phyloP scores from a whole-genome alignment of 2,888 invertebrate genomes.

The Sesia apiformis region DNA sequence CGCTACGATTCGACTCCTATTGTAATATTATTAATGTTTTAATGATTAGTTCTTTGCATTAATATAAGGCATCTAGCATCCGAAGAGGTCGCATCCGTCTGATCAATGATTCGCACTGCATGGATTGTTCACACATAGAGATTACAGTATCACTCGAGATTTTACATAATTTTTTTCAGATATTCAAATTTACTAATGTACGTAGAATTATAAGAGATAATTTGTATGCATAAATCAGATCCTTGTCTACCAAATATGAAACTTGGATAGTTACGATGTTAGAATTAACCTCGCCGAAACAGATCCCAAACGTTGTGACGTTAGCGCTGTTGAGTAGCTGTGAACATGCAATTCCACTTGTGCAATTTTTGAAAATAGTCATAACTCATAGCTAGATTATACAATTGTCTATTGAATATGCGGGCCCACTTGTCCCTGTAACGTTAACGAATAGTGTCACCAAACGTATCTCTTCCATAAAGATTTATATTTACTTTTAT shows the following conservation, averaged over 20 bases:
- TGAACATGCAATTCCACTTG: conserved; percentile 72
- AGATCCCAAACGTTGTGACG: conserved; percentile 44
- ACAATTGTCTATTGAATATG: conserved; percentile 70
- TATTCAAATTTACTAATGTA: conserved; percentile 66
- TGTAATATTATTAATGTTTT: conserved; percentile 67
- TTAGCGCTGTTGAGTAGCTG: conserved; percentile 64
- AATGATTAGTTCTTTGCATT: conserved; percentile 67
- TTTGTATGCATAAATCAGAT: conserved; percentile 46
- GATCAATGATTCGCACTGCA: conserved; percentile 41
- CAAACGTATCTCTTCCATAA: conserved; percentile 65
- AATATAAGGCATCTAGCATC: conserved; percentile 71
- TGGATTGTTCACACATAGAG: conserved; percentile 48
- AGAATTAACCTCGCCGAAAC: conserved; percentile 40
- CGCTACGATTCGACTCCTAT: conserved; percentile 75
- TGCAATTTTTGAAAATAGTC: conserved; percentile 73
- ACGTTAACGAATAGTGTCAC: conserved; percentile 28
- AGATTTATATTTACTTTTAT: conserved; percentile 70
- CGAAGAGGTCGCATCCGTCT: conserved; percentile 58
- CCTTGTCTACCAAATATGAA: conserved; percentile 55
- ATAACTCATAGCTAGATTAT: conserved; percentile 72
- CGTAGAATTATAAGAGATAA: conserved; percentile 57
- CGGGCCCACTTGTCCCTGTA: conserved; percentile 62
- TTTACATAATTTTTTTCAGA: conserved; percentile 56
- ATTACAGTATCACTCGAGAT: conserved; percentile 74
- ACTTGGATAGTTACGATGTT: conserved; percentile 33